Percentiles rank a stretch among this genome's conserved stretches.
These are phyloP conservation scores for Catocala nupta DNA, from an alignment of 2,888 invertebrate genomes.

Conservation along the genomic window DNA sequence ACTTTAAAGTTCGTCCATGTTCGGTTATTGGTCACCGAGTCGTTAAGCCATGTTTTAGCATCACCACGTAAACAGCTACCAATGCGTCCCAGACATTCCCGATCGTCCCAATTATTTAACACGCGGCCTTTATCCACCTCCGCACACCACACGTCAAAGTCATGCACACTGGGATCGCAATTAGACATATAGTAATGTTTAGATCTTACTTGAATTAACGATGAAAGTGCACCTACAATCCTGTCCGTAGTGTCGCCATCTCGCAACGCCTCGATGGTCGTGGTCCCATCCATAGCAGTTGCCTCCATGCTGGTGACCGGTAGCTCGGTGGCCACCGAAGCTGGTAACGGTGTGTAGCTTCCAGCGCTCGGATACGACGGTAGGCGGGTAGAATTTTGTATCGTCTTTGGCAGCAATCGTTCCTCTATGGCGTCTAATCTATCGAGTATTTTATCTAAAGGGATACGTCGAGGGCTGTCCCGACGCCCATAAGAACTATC, in stretches of 20 bases:
- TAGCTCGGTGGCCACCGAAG: no score
- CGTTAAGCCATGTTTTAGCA: slow-evolving; percentile 10
- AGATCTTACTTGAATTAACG: slow-evolving; percentile 2
- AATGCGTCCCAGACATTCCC: slow-evolving; percentile 6
- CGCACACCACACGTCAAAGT: slow-evolving; percentile 32
- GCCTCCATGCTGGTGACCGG: no score
- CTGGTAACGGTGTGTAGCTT: no score
- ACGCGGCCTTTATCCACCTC: slow-evolving; percentile 29
- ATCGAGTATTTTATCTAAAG: no score
- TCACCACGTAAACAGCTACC: slow-evolving; percentile 6
- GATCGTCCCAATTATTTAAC: slow-evolving; percentile 3
- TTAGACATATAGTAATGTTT: slow-evolving; percentile 15
- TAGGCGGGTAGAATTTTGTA: no score
- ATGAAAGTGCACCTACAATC: slow-evolving; percentile 5
- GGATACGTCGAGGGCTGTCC: no score
- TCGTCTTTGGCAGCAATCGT: no score
- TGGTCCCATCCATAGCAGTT: no score
- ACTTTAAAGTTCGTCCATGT: slow-evolving; percentile 40
- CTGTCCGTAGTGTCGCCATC: neutral
- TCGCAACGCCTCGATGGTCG: no score
- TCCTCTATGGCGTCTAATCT: no score
- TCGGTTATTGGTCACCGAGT: slow-evolving; percentile 35
- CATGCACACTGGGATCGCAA: slow-evolving; percentile 27
- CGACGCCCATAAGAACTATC: no score
- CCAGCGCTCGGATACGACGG: no score